phyloP scores from a whole-genome alignment of 2,888 invertebrate genomes.

The Phyto melanocephala region DNA sequence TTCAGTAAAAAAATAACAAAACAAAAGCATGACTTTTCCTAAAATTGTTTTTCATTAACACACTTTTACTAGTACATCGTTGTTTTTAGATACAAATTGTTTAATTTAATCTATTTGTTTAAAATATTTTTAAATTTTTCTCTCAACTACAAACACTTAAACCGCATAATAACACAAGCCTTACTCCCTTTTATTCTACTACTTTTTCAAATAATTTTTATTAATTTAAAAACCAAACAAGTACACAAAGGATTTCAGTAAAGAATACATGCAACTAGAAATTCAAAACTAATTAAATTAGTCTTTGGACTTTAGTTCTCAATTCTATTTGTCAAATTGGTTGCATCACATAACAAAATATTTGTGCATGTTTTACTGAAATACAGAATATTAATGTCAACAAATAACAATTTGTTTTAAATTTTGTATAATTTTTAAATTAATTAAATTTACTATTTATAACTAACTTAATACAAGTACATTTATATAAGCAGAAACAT shows the following conservation, averaged over 20 bases:
- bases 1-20: constrained; percentile 12
- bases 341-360: background rate
- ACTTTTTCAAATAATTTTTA: constrained; percentile 28
- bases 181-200: background rate
- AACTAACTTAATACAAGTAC: constrained; percentile 12
- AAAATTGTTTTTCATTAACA: background rate
- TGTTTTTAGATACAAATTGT: background rate
- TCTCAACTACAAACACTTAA: constrained; percentile 55
- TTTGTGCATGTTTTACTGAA: constrained; percentile 35
- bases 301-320: background rate
- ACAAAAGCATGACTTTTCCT: constrained; percentile 41
- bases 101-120: background rate
- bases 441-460: too few relatives aligned
- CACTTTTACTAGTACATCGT: background rate
- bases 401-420: background rate
- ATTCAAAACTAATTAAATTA: background rate
- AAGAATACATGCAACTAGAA: constrained; percentile 13
- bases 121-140: background rate
- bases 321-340: too few relatives aligned
- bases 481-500: background rate
- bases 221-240: constrained; percentile 3
- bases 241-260: constrained; percentile 36
- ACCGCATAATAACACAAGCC: constrained; percentile 63
- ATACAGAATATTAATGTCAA: background rate
- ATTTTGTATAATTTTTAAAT: constrained; percentile 13